These are phyloP conservation scores for Eptatretus atami DNA, from an alignment of 2,797 vertebrate genomes.

Conservation along the genomic window DNA sequence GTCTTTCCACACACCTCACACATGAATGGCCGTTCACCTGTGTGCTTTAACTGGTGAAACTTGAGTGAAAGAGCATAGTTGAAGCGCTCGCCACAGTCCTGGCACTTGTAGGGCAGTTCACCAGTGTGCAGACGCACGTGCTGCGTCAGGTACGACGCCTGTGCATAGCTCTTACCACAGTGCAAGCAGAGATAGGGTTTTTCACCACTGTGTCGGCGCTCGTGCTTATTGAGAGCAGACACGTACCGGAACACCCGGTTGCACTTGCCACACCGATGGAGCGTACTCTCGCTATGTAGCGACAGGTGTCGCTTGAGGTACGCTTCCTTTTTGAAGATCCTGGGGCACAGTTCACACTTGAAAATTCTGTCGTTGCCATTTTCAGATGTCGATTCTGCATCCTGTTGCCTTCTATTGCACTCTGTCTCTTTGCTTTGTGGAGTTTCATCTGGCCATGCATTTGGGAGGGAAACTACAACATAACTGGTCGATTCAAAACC, in stretches of 20 bases:
- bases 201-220: slow-evolving; percentile 1
- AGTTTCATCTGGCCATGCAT: too few species aligned
- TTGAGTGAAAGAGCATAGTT: slow-evolving; percentile 5
- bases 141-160: slow-evolving; percentile 3
- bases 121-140: slow-evolving; percentile 4
- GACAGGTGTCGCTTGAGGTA: slow-evolving; percentile 1
- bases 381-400: background rate
- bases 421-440: too few species aligned
- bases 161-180: slow-evolving; percentile 2
- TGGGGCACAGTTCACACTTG: slow-evolving; percentile 1
- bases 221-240: background rate
- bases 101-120: slow-evolving; percentile 1
- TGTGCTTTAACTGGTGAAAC: slow-evolving; percentile 5
- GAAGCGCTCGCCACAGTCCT: background rate
- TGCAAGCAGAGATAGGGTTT: slow-evolving; percentile 3
- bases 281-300: background rate
- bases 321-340: background rate
- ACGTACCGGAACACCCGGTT: background rate
- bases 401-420: too few species aligned
- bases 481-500: too few species aligned
- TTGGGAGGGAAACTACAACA: too few species aligned
- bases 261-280: slow-evolving; percentile 3
- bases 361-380: background rate
- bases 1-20: slow-evolving; percentile 5
- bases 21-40: background rate